Percentiles rank a stretch among this genome's conserved stretches.
phyloP scores from a whole-genome alignment of 2,888 invertebrate species.

The Plebejus melissa region DNA sequence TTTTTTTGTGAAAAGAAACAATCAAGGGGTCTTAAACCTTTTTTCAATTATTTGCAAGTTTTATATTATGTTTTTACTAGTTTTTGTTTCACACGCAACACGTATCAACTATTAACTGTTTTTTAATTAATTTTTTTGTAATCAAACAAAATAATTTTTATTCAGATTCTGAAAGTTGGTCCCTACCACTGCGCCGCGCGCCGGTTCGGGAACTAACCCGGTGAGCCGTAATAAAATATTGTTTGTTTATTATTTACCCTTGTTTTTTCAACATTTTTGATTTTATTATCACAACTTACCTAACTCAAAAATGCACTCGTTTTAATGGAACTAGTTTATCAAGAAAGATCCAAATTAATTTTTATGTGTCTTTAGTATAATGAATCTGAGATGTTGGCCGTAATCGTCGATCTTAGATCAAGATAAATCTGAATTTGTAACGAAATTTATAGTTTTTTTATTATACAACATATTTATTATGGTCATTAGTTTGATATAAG shows the following conservation, averaged over 20 bases:
- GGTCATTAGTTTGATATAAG: slow-evolving; percentile 4
- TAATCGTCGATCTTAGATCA: slow-evolving; percentile 12
- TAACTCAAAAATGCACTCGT: neutral
- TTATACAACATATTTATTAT: slow-evolving; percentile 18
- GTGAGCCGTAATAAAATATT: no score
- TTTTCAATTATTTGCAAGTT: no score
- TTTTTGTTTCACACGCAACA: no score
- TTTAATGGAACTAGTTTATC: neutral
- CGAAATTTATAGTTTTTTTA: slow-evolving; percentile 8
- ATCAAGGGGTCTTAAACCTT: no score
- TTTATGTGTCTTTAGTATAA: slow-evolving; percentile 1
- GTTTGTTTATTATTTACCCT: no score
- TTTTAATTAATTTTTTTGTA: no score
- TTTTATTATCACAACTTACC: neutral
- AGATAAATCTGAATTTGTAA: slow-evolving; percentile 18
- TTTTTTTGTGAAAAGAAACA: neutral
- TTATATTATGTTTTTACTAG: no score
- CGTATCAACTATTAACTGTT: no score
- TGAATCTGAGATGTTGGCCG: slow-evolving; percentile 5
- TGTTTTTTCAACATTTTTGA: neutral
- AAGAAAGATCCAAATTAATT: slow-evolving; percentile 9
- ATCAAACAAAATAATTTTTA: no score
- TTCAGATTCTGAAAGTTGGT: no score
- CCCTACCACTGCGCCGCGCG: no score
- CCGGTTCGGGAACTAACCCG: no score